Percentiles rank a stretch among this genome's conserved stretches.
These are phyloP conservation scores for Dryobota labecula DNA, from an alignment of 2,888 invertebrate species.

Conservation along the genomic window DNA sequence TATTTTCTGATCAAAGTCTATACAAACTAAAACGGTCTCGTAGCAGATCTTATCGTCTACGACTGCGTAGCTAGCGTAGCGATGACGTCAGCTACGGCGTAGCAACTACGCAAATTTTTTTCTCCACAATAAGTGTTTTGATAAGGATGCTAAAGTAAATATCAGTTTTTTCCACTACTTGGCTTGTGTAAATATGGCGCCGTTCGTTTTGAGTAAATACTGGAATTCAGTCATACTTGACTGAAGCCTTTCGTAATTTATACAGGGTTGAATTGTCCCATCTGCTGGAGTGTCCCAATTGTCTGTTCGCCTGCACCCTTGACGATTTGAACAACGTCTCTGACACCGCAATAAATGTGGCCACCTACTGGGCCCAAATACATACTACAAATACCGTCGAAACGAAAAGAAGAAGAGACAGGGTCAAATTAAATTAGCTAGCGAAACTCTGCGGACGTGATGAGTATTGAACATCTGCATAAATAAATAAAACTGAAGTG, in stretches of 20 bases:
- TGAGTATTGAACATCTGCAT: too few relatives aligned
- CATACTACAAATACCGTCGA: too few relatives aligned
- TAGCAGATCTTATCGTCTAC: slow-evolving; percentile 28
- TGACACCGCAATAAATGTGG: too few relatives aligned
- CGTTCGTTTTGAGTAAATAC: slow-evolving; percentile 8
- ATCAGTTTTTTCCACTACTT: slow-evolving; percentile 20
- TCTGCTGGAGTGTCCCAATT: too few relatives aligned
- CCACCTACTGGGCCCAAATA: too few relatives aligned
- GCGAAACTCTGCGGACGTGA: too few relatives aligned
- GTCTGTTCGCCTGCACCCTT: too few relatives aligned
- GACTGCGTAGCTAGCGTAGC: slow-evolving; percentile 27
- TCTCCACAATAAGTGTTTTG: slow-evolving; percentile 9
- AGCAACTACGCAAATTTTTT: slow-evolving; percentile 31
- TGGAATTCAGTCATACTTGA: slow-evolving; percentile 7
- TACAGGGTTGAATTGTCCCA: too few relatives aligned
- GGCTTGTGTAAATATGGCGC: slow-evolving; percentile 11
- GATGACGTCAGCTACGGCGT: slow-evolving; percentile 29
- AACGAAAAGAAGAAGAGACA: too few relatives aligned
- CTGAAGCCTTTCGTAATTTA: background rate
- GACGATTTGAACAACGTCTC: too few relatives aligned
- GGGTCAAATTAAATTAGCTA: too few relatives aligned
- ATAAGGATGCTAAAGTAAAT: slow-evolving; percentile 5
- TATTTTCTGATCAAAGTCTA: background rate
- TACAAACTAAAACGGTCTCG: background rate
- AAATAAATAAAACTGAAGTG: too few relatives aligned